Base-by-base conservation (phyloP, 2,888 invertebrate genomes). In the Cloeon dipterum region DNA sequence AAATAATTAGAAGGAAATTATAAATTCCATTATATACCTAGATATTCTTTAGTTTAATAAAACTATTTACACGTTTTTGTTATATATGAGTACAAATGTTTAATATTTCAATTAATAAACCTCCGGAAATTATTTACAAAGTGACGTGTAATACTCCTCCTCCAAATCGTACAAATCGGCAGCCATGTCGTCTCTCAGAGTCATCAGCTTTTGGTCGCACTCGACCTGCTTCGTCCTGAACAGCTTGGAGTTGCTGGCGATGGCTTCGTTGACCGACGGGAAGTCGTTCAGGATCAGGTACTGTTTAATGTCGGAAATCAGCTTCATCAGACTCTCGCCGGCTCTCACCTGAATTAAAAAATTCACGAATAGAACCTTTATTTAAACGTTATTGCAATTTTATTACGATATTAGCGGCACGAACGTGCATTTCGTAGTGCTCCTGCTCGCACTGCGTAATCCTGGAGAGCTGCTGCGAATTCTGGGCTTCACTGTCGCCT, bases 281-380 rank as follows among this genome's bases (percentile, higher is more conserved):
- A 98, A 98, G 58, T 98, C 96, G 56, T 96, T 96, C 16, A 98
- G 65, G 49, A 96, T 93, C 32, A 96, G 63, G 56, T 94, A 98
- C 53, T 98, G 94, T 52, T 96, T 96, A 42, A 98, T 85, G 54
- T 96, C 94, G 1, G 93, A 88, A 1, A 94, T 91, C 20, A 98
- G 62, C 56, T 94, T 94, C 81, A 93, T 86, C 18, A 98, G 57
- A 1, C 93, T 91, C 61, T 96, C 94, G 1, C 89, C 91, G 40
- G 96, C 94, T 49, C 94, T 65, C 1, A 93, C 91, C 66, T 58
- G 62, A 61, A 38, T 32, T 3, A n/a, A n/a, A 25, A 10, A 13
- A 10, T 41, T 7, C n/a, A n/a, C n/a, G n/a, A n/a, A n/a, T n/a
- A n/a, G n/a, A 18, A 16, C 18, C 20, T 16, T 13, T 35, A 34